A percentile compares a stretch with the other conserved stretches of the same genome.
Evolutionary conservation across 2,797 vertebrate species (phyloP).

Genomic region (Taenioides sp.): DNA sequence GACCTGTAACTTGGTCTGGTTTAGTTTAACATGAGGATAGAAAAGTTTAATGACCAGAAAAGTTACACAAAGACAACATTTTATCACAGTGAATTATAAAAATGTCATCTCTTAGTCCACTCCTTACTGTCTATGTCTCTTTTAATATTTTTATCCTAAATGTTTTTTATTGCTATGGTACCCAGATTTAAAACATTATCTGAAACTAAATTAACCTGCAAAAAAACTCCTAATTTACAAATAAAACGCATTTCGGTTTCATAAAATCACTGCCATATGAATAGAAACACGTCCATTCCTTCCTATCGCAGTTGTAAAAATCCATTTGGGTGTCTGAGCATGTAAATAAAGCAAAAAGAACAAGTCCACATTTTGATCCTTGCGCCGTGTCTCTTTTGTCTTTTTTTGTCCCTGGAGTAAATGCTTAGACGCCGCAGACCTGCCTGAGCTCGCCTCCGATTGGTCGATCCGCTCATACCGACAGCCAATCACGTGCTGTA

Average conservation of each 20-base stretch:
- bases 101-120: background rate
- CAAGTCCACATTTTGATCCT: conserved; percentile 58
- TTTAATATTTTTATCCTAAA: background rate
- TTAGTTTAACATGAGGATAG: no score
- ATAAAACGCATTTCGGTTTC: background rate
- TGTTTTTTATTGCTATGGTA: conserved; percentile 2
- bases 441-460: conserved; percentile 53
- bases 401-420: conserved; percentile 41
- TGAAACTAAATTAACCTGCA: conserved; percentile 7
- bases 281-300: conserved; percentile 26
- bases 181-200: background rate
- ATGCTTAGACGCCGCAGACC: conserved; percentile 51
- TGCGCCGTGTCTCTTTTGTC: background rate
- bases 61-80: no score
- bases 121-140: background rate
- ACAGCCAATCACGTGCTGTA: conserved; percentile 74
- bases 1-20: no score
- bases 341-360: conserved; percentile 99
- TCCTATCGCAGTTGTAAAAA: conserved; percentile 83
- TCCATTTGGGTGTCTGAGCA: conserved; percentile 90
- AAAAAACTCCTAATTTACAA: background rate
- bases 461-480: conserved; percentile 51
- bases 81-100: no score
- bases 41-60: no score
- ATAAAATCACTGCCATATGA: conserved; percentile 46